Base-by-base conservation (phyloP, 1,140 invertebrate species). In the Ruditapes philippinarum region DNA sequence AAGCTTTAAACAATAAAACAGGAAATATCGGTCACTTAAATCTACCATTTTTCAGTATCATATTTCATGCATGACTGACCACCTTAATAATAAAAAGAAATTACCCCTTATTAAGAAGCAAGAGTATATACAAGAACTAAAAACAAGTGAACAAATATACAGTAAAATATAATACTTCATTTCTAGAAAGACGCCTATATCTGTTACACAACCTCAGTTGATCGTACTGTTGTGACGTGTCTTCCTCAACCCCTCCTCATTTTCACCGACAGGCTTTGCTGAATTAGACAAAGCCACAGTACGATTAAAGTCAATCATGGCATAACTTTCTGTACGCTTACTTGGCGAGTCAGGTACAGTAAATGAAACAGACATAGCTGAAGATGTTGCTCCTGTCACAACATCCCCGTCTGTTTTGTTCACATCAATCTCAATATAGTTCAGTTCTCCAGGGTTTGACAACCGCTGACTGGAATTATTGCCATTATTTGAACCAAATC, bases 241-340 rank as follows among this genome's bases (percentile, higher is more conserved):
- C 90, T 96, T 96, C 51, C 96, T 78, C 49, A 93, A 88, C 14
- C 95, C 94, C 25, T 95, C 93, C 19, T 95, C 95, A 81, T 95
- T 93, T 12, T 92, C 92, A 65, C 94, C 92, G 14, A 86, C 93
- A 31, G 87, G 82, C 89, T 93, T 94, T 0, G 94, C 92, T n/a
- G 96, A 94, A 87, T 95, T 95, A 1, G 95, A 95, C n/a, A 99
- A 96, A 22, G 98, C 98, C 40, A 97, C 97, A 0, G 98, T 99
- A 95, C 98, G 98, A 93, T 98, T 97, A 95, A 99, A 99, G 96
- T 99, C 98, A 85, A 99, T 99, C 0, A 97, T 98, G 14, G 98
- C 98, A 93, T 99, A 99, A 68, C 98, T 98, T 93, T 98, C 97
- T 57, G 96, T 96, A 19, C 96, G 94, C 42, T 91, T 91, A 22